Conservation (phyloP, 2,113 vertebrate genomes). For the Brachirus orientalis region DNA sequence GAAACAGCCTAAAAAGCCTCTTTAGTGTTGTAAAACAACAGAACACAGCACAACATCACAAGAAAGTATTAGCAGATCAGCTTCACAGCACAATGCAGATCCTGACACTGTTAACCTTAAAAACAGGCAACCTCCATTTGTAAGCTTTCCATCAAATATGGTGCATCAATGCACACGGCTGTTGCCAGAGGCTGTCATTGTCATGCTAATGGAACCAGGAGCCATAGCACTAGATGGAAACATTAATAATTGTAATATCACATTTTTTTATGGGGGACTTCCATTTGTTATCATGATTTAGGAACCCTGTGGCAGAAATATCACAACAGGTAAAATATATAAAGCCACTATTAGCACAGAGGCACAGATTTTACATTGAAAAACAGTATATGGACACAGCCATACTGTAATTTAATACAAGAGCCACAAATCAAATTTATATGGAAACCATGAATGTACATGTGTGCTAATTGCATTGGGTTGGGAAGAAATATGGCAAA, state of each 20-base stretch:
- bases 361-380: conserved; percentile 46
- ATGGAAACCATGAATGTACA: conserved; percentile 51
- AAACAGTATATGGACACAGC: conserved; percentile 51
- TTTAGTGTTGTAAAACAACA: conserved; percentile 18
- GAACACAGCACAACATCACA: conserved; percentile 22
- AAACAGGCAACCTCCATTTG: conserved; percentile 56
- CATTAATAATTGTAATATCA: conserved; percentile 79
- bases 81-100: conserved; percentile 26
- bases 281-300: conserved; percentile 60
- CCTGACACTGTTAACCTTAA: conserved; percentile 52
- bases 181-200: conserved; percentile 76
- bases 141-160: conserved; percentile 68
- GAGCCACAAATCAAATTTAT: conserved; percentile 42
- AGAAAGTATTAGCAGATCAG: conserved; percentile 1
- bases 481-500: conserved; percentile 51
- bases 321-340: conserved; percentile 62
- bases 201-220: conserved; percentile 77
- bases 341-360: conserved; percentile 50
- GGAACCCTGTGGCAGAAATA: conserved; percentile 53
- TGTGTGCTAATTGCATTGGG: conserved; percentile 40
- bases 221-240: conserved; percentile 60
- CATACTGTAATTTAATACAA: conserved; percentile 50
- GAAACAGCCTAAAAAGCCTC: conserved; percentile 23
- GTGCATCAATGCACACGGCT: conserved; percentile 55
- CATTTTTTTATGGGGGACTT: conserved; percentile 69